These are phyloP conservation scores for Prionchulus punctatus DNA, from an alignment of 2,888 invertebrate species.

Conservation along the genomic window DNA sequence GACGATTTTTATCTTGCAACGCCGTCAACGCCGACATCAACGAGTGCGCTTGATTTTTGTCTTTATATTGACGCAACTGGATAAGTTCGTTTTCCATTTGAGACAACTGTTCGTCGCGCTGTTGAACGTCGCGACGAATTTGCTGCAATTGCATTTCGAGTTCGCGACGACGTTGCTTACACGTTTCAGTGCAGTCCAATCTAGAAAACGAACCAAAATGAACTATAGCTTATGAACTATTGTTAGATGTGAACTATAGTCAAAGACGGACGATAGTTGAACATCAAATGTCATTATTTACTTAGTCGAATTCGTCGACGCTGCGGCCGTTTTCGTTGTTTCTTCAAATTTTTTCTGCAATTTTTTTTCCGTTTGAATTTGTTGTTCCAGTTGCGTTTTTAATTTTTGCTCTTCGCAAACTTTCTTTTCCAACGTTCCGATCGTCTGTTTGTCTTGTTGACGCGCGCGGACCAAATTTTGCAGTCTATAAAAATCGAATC, in stretches of 20 bases:
- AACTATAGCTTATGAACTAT: background rate
- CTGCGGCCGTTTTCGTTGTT: slow-evolving; percentile 36
- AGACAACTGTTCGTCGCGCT: slow-evolving; percentile 48
- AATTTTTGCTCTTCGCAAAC: slow-evolving; percentile 67
- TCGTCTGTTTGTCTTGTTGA: slow-evolving; percentile 58
- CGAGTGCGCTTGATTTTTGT: slow-evolving; percentile 36
- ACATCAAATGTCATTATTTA: slow-evolving; percentile 4
- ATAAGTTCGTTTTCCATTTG: slow-evolving; percentile 45
- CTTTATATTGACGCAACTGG: slow-evolving; percentile 45
- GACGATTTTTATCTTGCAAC: slow-evolving; percentile 74
- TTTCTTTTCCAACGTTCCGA: slow-evolving; percentile 57
- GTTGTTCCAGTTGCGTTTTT: slow-evolving; percentile 54
- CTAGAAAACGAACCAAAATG: slow-evolving; percentile 15
- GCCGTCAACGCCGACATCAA: slow-evolving; percentile 59
- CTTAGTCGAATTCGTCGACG: slow-evolving; percentile 5
- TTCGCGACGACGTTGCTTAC: slow-evolving; percentile 47
- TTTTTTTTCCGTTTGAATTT: slow-evolving; percentile 41
- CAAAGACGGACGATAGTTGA: slow-evolving; percentile 8
- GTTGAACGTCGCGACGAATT: slow-evolving; percentile 46
- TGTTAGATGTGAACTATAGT: background rate
- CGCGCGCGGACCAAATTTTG: slow-evolving; percentile 55
- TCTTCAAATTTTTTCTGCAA: slow-evolving; percentile 51
- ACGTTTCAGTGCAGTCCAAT: slow-evolving; percentile 49
- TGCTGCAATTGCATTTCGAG: slow-evolving; percentile 51
- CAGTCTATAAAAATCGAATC: slow-evolving; percentile 40